Evolutionary conservation across 1,140 invertebrate genomes (phyloP), one percentile per base, ranked within the genome.

Genomic region (Solenopsis invicta): DNA sequence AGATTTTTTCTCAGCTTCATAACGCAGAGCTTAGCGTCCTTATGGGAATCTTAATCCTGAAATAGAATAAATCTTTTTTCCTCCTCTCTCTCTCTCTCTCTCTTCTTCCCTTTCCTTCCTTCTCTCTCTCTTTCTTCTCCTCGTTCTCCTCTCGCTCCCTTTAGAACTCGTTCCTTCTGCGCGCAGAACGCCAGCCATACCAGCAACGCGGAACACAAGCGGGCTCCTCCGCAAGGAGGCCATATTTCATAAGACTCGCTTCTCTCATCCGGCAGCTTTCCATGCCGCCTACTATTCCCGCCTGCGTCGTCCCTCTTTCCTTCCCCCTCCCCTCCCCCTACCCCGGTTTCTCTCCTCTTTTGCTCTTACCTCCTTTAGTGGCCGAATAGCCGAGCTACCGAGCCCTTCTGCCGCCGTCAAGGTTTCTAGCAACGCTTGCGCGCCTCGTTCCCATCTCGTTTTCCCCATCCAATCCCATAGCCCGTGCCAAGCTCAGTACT

Each of bases 211-310:
- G 78, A 66, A 84, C 90, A 88, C 89, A 92, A 88, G 80, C 80
- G 69, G 37, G 92, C 93, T 92, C 88, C 93, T 91, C 87, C 87
- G 91, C 92, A 94, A 94, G 93, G 94, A 94, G 93, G 93, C 94
- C 93, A 95, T 95, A 95, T 95, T 95, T 95, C 94, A 94, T 94
- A 95, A 93, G 93, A 93, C 89, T 92, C 84, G 82, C 86, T 90
- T 72, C 87, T 87, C 93, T 92, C 86, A 90, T 88, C 87, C 89
- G 89, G 89, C 92, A 92, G 90, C 88, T 93, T 94, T 93, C 91
- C 92, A 94, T 92, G 91, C 91, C 91, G 92, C 91, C 91, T 89
- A 90, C 87, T 85, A 69, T 84, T 86, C 76, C 62, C 86, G 50
- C 69, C 56, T 54, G 66, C 66, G 21, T 78, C 81, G 34, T 86